These are phyloP conservation scores for Phlogophora meticulosa DNA, from an alignment of 2,888 invertebrate species.

Conservation along the genomic window DNA sequence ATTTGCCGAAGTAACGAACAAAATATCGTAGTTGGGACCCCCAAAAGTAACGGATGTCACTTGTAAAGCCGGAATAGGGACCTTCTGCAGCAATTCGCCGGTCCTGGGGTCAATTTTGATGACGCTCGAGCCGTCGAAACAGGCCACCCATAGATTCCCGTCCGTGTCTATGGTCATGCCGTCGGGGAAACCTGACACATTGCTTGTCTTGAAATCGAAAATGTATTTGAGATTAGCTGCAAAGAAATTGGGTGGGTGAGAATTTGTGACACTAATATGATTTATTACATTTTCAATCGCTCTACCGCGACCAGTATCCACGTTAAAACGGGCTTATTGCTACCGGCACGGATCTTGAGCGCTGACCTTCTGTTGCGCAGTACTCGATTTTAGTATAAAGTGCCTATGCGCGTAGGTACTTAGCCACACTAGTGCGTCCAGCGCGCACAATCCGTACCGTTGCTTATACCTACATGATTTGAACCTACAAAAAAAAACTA, in stretches of 20 bases:
- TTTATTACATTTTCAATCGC: too few relatives aligned
- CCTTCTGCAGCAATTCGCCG: constrained; percentile 90
- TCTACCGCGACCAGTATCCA: too few relatives aligned
- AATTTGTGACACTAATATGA: too few relatives aligned
- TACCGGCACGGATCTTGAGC: too few relatives aligned
- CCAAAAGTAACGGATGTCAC: constrained; percentile 94
- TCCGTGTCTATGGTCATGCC: constrained; percentile 95
- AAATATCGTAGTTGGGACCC: constrained; percentile 92
- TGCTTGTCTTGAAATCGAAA: constrained; percentile 90
- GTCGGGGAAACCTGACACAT: constrained; percentile 90
- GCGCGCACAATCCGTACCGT: too few relatives aligned
- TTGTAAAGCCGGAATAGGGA: constrained; percentile 91
- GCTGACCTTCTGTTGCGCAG: too few relatives aligned
- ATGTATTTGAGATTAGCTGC: constrained; percentile 91
- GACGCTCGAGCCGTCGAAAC: constrained; percentile 92
- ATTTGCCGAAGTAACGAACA: constrained; percentile 93
- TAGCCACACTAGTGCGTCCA: too few relatives aligned
- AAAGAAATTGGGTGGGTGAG: constrained; percentile 57
- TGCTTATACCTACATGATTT: too few relatives aligned
- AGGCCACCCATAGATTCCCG: constrained; percentile 94
- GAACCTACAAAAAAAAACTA: too few relatives aligned
- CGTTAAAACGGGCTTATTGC: too few relatives aligned
- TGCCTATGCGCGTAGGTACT: too few relatives aligned
- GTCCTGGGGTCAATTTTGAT: constrained; percentile 89
- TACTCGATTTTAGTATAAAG: too few relatives aligned